phyloP scores from a whole-genome alignment of 92 coral and sea anemone species.

The Pocillopora meandrina region DNA sequence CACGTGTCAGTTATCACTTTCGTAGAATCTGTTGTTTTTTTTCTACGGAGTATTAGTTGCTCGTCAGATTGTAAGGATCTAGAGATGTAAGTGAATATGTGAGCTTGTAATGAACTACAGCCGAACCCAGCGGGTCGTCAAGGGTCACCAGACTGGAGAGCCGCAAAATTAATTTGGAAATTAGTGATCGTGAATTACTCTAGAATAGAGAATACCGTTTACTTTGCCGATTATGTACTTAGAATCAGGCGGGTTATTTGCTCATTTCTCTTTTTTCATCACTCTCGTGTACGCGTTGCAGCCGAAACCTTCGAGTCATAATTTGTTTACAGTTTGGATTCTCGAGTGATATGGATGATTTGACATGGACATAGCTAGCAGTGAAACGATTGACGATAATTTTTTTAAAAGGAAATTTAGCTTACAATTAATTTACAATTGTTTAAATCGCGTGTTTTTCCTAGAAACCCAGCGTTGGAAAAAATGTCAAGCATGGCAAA shows the following conservation, averaged over 20 bases:
- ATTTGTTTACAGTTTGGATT: not conserved
- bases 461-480: conserved; percentile 1
- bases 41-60: no score
- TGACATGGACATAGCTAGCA: not conserved
- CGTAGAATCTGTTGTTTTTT: no score
- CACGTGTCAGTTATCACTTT: not conserved
- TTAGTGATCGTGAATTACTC: no score
- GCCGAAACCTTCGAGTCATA: not conserved
- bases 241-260: not conserved
- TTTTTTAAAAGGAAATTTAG: not conserved
- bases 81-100: not conserved
- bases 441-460: not conserved
- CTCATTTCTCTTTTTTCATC: not conserved
- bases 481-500: conserved; percentile 3
- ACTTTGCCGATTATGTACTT: not conserved
- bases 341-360: not conserved
- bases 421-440: not conserved
- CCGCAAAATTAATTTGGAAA: not conserved
- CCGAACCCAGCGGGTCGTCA: conserved; percentile 1
- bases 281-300: not conserved
- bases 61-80: not conserved
- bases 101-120: not conserved
- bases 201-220: not conserved
- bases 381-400: not conserved
- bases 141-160: conserved; percentile 16